Base-by-base conservation (phyloP, 2,888 invertebrate species). In the Tenthredo mesomela region DNA sequence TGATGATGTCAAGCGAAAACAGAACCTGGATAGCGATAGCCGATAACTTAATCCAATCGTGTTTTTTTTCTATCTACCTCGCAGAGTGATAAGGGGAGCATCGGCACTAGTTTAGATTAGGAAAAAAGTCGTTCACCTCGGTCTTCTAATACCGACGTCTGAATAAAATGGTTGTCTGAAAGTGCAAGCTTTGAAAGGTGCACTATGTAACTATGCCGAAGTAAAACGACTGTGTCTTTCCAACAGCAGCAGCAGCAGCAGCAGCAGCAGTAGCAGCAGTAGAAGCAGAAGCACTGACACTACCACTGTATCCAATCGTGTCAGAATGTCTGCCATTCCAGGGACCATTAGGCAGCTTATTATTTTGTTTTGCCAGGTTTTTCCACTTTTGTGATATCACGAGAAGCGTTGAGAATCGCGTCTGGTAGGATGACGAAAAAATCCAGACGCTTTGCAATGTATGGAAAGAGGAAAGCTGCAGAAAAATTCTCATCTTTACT, bases 291-390 rank as follows among this genome's bases (percentile, higher is more conserved):
- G 77, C 15, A 50, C 25, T 12, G 25, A 9, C 80, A 40, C 86
- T 87, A 87, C 88, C 87, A 90, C 89, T 90, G 90, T 89, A 90
- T 92, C 90, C 91, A 91, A 92, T 92, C 89, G 91, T 87, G 71
- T 88, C 85, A 86, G 89, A 91, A 91, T 91, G 91, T 90, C 88
- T 85, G 89, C 90, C 87, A 91, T 92, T 91, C 89, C 89, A 88
- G 88, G 84, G 89, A 86, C 89, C 89, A 90, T 90, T 91, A 89
- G 87, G 85, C 88, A 88, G 90, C 90, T 92, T 92, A 92, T 91
- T 92, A 92, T 91, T 91, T 91, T 89, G 89, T 90, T 90, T 90
- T 89, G 87, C 87, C 85, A 85, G 85, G 85, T 86, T 71, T 83
- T 50, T 37, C 82, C 80, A 80, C 80, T 61, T 61, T 61, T 40